phyloP scores from a whole-genome alignment of 2,888 invertebrate species.

The Anoplius nigerrimus region DNA sequence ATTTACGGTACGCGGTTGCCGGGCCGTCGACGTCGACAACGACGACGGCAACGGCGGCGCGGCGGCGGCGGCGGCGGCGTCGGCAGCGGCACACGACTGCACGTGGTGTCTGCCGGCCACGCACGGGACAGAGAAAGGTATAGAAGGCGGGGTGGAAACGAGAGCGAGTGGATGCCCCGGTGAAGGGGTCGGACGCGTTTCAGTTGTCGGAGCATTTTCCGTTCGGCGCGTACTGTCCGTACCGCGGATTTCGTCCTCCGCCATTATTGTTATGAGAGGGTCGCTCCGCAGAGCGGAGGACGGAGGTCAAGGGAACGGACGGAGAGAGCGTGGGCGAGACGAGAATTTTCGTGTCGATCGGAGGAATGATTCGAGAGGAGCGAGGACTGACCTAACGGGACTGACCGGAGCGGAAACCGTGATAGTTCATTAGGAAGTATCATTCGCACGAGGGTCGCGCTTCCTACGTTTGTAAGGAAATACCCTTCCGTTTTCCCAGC shows the following conservation, averaged over 20 bases:
- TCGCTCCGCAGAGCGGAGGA: neutral
- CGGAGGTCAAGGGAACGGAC: neutral
- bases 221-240: no score
- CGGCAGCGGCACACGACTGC: slow-evolving; percentile 35
- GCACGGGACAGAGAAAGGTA: slow-evolving; percentile 14
- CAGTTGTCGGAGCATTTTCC: slow-evolving; percentile 34
- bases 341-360: neutral
- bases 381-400: no score
- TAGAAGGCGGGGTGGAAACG: slow-evolving; percentile 16
- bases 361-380: no score
- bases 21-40: no score
- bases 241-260: slow-evolving; percentile 13
- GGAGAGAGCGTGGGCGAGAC: neutral
- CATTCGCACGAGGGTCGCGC: no score
- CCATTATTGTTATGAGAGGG: no score
- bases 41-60: no score
- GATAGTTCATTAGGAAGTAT: no score
- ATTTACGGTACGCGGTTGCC: slow-evolving; percentile 37
- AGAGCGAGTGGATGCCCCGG: neutral
- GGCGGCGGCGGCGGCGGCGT: no score
- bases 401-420: no score
- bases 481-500: no score
- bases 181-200: slow-evolving; percentile 33
- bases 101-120: slow-evolving; percentile 54
- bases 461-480: no score